Evolutionary conservation across 2,113 vertebrate species (phyloP), one percentile per base, ranked within the genome.

Genomic region (Phasianus colchicus): DNA sequence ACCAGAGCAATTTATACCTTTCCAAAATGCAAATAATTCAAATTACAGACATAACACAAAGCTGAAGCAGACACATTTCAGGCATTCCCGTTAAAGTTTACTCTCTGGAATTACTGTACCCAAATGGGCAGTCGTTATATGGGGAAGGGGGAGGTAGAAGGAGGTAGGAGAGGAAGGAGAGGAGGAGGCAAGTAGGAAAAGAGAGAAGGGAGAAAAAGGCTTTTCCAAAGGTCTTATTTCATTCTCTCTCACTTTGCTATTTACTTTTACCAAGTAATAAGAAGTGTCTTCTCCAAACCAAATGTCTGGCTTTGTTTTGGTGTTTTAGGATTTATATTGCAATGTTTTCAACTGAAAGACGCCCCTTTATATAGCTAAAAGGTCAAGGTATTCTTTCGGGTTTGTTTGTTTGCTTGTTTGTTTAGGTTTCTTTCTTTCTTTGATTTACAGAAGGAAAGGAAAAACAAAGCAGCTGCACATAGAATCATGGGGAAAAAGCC

Each of bases 21-120:
- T 97, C 96, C 95, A 97, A 97, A 97, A 97, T 97, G 97, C 96
- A 97, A 97, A 97, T 97, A 97, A 97, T 97, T 96, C 96, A 97
- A 97, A 96, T 96, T 96, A 95, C 96, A 97, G 97, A 97, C 96
- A 97, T 97, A 97, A 97, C 96, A 97, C 96, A 90, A 95, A 97
- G 95, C 92, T 97, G 96, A 97, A 96, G 95, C 89, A 96, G 97
- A 97, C 97, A 96, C 96, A 97, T 97, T 97, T 97, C 96, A 97
- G 95, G 97, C 97, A 96, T 98, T 97, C 97, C 96, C 94, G 86
- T 97, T 96, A 96, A 96, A 96, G 92, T 91, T 97, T 96, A 95
- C 93, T 93, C 96, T 92, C 93, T 90, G 90, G 88, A 97, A 95
- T 95, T 94, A 95, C 92, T 52, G 52, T 96, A 86, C 93, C 92